Evolutionary conservation across 2,113 vertebrate species (phyloP), one percentile per base, ranked within the genome.

Genomic region (Paraplagusia blochii): DNA sequence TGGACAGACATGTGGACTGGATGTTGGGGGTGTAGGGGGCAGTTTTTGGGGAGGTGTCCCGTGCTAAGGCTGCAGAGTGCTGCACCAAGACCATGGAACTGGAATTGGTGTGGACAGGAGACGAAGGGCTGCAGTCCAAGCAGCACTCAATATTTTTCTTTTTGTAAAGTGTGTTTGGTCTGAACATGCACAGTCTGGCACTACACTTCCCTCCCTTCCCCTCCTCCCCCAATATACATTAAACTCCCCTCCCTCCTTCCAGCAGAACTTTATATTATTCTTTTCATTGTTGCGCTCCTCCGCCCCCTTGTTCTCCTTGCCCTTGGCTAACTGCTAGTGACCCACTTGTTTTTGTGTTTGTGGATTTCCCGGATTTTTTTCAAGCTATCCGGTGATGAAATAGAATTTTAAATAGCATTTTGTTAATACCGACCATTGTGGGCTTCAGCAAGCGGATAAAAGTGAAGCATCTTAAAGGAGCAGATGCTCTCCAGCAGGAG

Each of bases 1-100:
- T 90, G 90, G 83, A 88, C 88, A 80, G 83, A 90, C 82, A 79
- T 88, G 88, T 88, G 87, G 87, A 87, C 81, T 79, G 86, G 87
- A 89, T 88, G 85, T 82, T 76, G 80, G 80, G 81, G 78, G 69
- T 72, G 82, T 44, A 59, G 56, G 52, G 9, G 35, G 33, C 46
- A 43, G 70, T 8, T 54, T 11, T 6, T 12, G 39, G 66, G 53
- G 59, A 7, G 43, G 22, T 22, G 49, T 53, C 40, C 56, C 13
- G 43, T 17, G 43, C 58, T 48, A 34, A 45, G 64, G 74, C 46
- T 44, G 53, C 66, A 54, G 67, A 40, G 38, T 63, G 72, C 64
- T 63, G 38, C 38, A 11, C 47, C 10, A 63, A 68, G 65, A 60
- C 61, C 47, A 17, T 17, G 56, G 49, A 53, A 70, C 47, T 50